Percentiles rank a stretch among this genome's conserved stretches.
Conservation (phyloP, 2,113 vertebrate genomes). For the Siniperca knerii region DNA sequence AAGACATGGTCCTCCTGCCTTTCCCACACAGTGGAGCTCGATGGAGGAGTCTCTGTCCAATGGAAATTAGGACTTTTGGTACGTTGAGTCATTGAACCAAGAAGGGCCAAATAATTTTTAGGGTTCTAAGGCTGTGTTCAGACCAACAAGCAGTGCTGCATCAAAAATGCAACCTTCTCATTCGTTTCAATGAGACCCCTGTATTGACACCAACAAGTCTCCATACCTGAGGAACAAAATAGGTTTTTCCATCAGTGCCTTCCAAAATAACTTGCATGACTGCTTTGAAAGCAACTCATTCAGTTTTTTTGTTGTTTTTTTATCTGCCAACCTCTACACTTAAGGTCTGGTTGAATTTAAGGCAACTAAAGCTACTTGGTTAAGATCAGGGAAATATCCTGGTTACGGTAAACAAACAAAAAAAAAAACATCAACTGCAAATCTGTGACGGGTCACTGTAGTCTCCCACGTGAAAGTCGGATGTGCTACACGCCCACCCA, state of each 20-base stretch:
- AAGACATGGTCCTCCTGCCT: conserved; percentile 89
- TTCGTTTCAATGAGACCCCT: not conserved
- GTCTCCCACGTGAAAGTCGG: not conserved
- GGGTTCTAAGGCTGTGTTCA: not conserved
- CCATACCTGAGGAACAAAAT: not conserved
- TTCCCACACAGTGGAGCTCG: conserved; percentile 84
- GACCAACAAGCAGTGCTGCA: not conserved
- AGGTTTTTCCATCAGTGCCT: not conserved
- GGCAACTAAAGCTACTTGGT: not conserved
- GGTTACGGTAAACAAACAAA: not conserved
- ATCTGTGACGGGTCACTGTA: no score
- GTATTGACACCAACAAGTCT: not conserved
- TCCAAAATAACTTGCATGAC: not conserved
- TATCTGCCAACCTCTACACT: no score
- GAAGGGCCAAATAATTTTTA: not conserved
- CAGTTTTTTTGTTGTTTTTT: no score
- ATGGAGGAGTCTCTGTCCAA: not conserved
- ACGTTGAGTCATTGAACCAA: not conserved
- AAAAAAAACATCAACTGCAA: not conserved
- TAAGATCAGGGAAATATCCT: not conserved
- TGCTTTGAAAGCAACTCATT: not conserved
- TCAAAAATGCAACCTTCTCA: not conserved
- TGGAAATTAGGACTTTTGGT: not conserved
- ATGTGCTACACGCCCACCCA: not conserved
- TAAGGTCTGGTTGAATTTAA: no score